Percentiles rank a stretch among this genome's conserved stretches.
Conservation (phyloP, 2,888 invertebrate species). For the Brassicogethes aeneus region DNA sequence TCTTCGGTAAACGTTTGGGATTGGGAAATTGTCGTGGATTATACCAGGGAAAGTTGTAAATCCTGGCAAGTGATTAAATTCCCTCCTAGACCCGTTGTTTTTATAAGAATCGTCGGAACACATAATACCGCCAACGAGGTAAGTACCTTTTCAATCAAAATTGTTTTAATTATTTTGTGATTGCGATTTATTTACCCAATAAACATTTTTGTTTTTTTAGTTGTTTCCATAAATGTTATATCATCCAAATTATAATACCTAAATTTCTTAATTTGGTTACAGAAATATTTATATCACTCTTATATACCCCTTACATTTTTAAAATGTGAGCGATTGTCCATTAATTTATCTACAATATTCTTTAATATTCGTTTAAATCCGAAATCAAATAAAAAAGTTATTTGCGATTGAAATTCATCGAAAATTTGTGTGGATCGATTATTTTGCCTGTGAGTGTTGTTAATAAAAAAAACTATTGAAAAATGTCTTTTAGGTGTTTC, state of each 20-base stretch:
- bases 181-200: neutral
- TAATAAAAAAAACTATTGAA: neutral
- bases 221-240: too few species aligned
- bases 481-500: conserved; percentile 66
- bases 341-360: too few species aligned
- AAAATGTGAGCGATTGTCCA: too few species aligned
- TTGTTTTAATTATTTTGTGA: conserved; percentile 5
- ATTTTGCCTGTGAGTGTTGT: neutral
- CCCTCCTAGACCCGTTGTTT: conserved; percentile 76
- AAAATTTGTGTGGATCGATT: too few species aligned
- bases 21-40: conserved; percentile 88
- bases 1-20: conserved; percentile 86
- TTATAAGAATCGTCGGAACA: conserved; percentile 91
- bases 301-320: too few species aligned
- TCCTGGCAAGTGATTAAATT: conserved; percentile 94
- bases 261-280: neutral
- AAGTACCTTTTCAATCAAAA: conserved; percentile 16
- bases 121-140: conserved; percentile 97
- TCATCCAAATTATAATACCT: too few species aligned
- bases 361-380: too few species aligned
- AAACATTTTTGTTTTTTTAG: too few species aligned
- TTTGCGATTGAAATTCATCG: too few species aligned
- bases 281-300: too few species aligned
- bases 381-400: too few species aligned
- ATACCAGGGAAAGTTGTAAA: conserved; percentile 73